A percentile compares a stretch with the other conserved stretches of the same genome.
Evolutionary conservation across 2,113 vertebrate genomes (phyloP).

Genomic region (Elaphurus davidianus): DNA sequence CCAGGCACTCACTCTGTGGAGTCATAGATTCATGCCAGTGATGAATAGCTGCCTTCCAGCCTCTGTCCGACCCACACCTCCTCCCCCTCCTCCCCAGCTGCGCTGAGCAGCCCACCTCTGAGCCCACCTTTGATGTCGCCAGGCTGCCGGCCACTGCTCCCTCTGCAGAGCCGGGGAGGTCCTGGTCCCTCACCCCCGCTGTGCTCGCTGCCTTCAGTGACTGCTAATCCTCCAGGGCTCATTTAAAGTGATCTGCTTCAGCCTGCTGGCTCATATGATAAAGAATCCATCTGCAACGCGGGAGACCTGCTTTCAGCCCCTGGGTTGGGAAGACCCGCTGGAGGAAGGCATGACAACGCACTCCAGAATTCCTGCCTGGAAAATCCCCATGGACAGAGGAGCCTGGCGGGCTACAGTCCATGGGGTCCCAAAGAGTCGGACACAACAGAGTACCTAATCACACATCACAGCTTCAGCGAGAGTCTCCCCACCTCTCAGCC

Average conservation of each 20-base stretch:
- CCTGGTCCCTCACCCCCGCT: background rate
- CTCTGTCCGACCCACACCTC: background rate
- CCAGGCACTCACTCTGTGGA: background rate
- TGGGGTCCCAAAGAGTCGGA: background rate
- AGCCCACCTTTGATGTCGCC: background rate
- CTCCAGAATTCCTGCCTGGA: background rate
- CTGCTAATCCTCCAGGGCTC: background rate
- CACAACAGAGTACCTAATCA: background rate
- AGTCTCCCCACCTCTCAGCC: background rate
- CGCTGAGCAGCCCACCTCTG: rapidly evolving
- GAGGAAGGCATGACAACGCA: background rate
- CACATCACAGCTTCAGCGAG: background rate
- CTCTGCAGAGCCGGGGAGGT: rapidly evolving
- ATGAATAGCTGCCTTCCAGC: background rate
- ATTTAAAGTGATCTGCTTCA: background rate
- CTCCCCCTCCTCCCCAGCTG: background rate
- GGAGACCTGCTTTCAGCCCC: background rate
- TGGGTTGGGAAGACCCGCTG: background rate
- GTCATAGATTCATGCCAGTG: background rate
- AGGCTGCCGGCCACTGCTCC: background rate
- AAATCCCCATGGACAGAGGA: background rate
- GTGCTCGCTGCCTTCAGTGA: background rate
- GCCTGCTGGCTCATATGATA: background rate
- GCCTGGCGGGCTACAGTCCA: background rate
- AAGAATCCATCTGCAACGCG: background rate